Base-by-base conservation (phyloP, 2,888 invertebrate genomes). In the Eupithecia tripunctaria region DNA sequence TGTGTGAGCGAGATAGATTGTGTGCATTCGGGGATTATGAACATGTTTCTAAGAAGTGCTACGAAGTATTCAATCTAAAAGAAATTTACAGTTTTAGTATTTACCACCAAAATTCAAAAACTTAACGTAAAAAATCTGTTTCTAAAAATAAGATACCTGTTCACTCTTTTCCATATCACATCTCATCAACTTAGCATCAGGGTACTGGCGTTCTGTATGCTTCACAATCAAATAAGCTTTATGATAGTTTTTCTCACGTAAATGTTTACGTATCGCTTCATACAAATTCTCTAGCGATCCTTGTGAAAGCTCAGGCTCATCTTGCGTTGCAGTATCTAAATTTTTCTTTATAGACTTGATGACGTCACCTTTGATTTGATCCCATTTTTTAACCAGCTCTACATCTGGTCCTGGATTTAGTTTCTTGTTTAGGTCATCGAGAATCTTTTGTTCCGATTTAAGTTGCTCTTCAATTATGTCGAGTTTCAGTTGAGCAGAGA, bases 401-500 rank as follows among this genome's bases (percentile, higher is more conserved):
- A 85, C 91, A 84, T 94, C 93, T 0, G 94, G 93, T 1, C 88
- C 89, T 0, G 93, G 92, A 77, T 93, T 94, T 0, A 94, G 79
- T 78, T 90, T 92, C 68, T 95, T 89, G 79, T 95, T 95, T 80
- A 96, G 93, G 69, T 96, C 95, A 56, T 96, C 94, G 27, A 97
- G 89, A 79, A 96, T 96, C 69, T 95, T 95, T 78, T 92, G 94
- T 81, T 96, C 96, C 14, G 92, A 91, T 75, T 95, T 91, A 66
- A 96, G 90, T 81, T 96, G 96, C 70, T 95, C 93, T 81, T 95
- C 93, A 51, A 97, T 89, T 73, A 95, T 89, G 82, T 95, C 93
- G 21, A 92, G 85, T 81, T 93, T 94, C 81, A 97, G 95, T 92
- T 96, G 96, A 0, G 96, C 96, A n/a, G 97, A 96, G 89, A 96